Conservation (phyloP, 2,797 vertebrate species). For the Menidia menidia region DNA sequence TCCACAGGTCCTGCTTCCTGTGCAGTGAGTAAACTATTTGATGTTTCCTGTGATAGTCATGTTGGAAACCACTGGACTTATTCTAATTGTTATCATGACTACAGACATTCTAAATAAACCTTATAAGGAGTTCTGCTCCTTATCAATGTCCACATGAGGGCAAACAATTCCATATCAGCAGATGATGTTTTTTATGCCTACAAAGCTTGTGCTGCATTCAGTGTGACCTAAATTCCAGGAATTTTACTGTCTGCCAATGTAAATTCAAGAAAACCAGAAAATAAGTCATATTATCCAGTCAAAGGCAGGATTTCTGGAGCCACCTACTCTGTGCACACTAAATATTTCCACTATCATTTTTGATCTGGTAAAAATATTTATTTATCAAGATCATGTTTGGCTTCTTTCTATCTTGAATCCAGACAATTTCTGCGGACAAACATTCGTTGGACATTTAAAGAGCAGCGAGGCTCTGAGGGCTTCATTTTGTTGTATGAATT, state of each 20-base stretch:
- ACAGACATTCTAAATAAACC: not conserved
- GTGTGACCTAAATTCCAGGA: not conserved
- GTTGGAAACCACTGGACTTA: constrained; percentile 9
- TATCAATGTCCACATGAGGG: not conserved
- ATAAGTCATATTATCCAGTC: not conserved
- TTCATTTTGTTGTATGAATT: not conserved
- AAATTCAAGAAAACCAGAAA: not conserved
- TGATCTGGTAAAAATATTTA: not conserved
- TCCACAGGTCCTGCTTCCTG: constrained; percentile 95
- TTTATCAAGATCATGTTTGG: not conserved
- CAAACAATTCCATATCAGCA: not conserved
- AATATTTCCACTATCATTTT: not conserved
- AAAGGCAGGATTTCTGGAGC: too few species aligned
- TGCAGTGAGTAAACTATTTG: constrained; percentile 89
- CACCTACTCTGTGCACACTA: not conserved
- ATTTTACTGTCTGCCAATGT: not conserved
- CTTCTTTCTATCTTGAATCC: not conserved
- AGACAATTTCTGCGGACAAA: not conserved
- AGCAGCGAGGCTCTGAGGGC: not conserved
- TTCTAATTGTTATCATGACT: not conserved
- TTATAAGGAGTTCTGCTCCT: not conserved
- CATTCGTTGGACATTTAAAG: not conserved
- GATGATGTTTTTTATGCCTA: not conserved
- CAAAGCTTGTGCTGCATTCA: not conserved
- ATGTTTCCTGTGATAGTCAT: constrained; percentile 40